Base-by-base conservation (phyloP, 1,140 invertebrate genomes). In the Calephelis virginiensis region DNA sequence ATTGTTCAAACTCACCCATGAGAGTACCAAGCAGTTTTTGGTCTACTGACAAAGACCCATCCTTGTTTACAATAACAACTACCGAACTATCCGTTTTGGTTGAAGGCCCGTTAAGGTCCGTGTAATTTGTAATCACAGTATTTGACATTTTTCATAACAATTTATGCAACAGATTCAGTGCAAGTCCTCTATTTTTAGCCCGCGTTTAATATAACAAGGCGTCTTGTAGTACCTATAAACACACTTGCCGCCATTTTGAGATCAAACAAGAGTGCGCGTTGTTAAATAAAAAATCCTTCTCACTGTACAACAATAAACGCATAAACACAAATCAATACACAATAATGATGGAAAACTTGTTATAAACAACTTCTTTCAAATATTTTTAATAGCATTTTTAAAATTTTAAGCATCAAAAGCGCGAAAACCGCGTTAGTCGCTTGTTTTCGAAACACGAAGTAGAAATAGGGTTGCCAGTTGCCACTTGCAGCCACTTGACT, bases 41-140 rank as follows among this genome's bases (percentile, higher is more conserved):
- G 85, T 96, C 95, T 37, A 95, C 93, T 53, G 94, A 94, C 68
- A 95, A 91, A 49, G 92, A 93, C 74, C 94, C 94, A 92, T 95
- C 94, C 85, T 95, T 94, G 78, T 94, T 94, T 78, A 95, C 94
- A 78, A 96, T 93, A 85, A 95, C 94, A 72, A 95, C 94, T 74
- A 95, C 85, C 78, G 89, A 89, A 76, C 82, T 91, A 76, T 90
- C 91, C 64, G 89, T 79, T 77, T 91, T 91, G 11, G 91, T 83
- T 12, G 87, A 86, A 46, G 90, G 89, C 74, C 91, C 91, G 76
- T 91, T 92, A 13, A 90, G 78, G 76, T 92, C 90, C 74, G 89
- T 88, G 77, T 91, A 92, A 68, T 90, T 91, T 67, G 91, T 92
- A 68, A 92, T 91, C 66, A 92, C 86, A 70, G 91, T 92, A 75